Conservation (phyloP, 2,113 vertebrate species). For the Ammodytes dubius region DNA sequence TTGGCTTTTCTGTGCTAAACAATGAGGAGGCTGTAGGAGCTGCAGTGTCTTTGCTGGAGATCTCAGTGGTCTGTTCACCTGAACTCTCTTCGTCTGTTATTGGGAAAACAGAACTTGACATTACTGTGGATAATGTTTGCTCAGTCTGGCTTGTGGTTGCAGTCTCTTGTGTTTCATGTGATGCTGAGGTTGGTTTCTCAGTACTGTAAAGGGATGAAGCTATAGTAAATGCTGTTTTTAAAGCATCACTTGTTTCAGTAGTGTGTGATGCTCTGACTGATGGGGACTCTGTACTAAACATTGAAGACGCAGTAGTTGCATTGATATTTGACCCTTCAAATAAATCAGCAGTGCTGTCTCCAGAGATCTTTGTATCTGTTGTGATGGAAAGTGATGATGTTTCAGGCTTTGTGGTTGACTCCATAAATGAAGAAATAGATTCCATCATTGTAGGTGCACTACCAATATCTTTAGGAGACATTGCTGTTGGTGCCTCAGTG, state of each 20-base stretch:
- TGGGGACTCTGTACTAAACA: neutral
- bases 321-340: neutral
- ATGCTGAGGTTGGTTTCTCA: neutral
- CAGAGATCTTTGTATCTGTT: neutral
- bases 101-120: neutral
- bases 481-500: neutral
- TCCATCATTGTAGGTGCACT: neutral
- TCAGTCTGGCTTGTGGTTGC: neutral
- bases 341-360: neutral
- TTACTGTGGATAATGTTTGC: neutral
- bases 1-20: slow-evolving; percentile 32
- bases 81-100: neutral
- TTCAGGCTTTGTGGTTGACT: neutral
- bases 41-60: neutral
- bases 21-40: neutral
- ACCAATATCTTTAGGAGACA: neutral
- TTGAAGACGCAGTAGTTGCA: neutral
- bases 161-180: neutral
- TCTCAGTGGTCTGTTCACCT: neutral
- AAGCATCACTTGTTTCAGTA: neutral
- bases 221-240: neutral
- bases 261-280: neutral
- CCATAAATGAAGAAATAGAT: neutral
- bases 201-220: slow-evolving; percentile 18
- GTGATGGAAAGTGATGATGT: neutral